Evolutionary conservation across 2,113 vertebrate species (phyloP), one percentile per base, ranked within the genome.

Genomic region (Salvelinus fontinalis): DNA sequence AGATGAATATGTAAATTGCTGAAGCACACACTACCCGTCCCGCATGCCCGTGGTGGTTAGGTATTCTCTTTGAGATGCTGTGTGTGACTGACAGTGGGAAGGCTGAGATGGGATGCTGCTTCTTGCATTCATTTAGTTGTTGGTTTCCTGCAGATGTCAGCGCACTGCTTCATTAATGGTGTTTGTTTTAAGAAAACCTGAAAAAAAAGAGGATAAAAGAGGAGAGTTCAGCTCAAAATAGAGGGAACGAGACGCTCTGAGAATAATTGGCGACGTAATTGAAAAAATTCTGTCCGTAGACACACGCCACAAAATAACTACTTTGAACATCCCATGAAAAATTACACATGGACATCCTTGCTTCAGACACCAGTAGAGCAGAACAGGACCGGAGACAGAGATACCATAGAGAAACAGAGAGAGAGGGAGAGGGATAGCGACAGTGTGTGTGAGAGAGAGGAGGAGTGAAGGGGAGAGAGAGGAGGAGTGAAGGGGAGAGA

Each of bases 401-500:
- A 93, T 31, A 87, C 92, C 92, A 92, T 91, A 93, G 59, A 60
- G 59, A 60, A 20, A 60, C 6, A 6, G 18, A 59, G 2, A 89
- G 90, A 92, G 93, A 92, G 60, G 89, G 90, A 92, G 93, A 93
- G 57, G 93, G 94, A 95, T 93, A 95, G 95, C 92, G 74, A 93
- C 91, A 93, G 82, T 85, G 79, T 22, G 59, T 26, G 65, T 39
- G 29, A 16, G 49, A 80, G 83, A 82, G 77, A 82, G 31, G 64
- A 26, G 73, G 79, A 54, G 66, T 54, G 77, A 62, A 64, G 44
- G 54, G 82, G 92, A 89, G 92, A 87, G 93, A 93, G 91, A 92
- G 92, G 94, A 93, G 92, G 39, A 93, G 93, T 93, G 93, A 93
- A 93, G 92, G 34, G 93, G 93, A 93, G 94, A 92, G 93, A 93